Conservation (phyloP, 1,140 invertebrate species). For the Listronotus bonariensis region DNA sequence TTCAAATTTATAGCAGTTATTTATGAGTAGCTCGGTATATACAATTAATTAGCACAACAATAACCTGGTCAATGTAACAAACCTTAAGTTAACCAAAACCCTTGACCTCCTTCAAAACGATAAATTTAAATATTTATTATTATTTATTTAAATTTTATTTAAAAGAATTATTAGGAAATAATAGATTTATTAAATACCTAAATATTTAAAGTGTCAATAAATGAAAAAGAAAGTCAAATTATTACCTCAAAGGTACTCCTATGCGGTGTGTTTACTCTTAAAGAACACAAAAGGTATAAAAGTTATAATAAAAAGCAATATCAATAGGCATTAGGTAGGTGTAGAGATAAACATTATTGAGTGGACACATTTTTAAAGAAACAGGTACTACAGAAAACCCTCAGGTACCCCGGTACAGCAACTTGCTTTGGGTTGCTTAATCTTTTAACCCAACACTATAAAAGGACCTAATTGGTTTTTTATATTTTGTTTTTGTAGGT, state of each 20-base stretch:
- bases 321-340: constrained; percentile 32
- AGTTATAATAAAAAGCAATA: too few relatives aligned
- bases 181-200: too few relatives aligned
- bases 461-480: background rate
- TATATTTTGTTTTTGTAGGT: background rate
- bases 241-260: constrained; percentile 13
- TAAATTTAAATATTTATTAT: too few relatives aligned
- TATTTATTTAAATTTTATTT: too few relatives aligned
- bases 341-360: constrained; percentile 36
- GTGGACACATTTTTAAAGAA: constrained; percentile 26
- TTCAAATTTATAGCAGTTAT: too few relatives aligned
- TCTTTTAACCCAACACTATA: too few relatives aligned
- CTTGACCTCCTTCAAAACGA: too few relatives aligned
- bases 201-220: background rate
- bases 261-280: constrained; percentile 29
- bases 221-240: constrained; percentile 13
- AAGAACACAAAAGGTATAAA: constrained; percentile 21
- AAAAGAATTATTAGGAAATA: too few relatives aligned
- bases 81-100: too few relatives aligned
- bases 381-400: constrained; percentile 29
- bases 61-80: too few relatives aligned
- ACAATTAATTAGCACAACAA: too few relatives aligned
- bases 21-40: too few relatives aligned
- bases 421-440: constrained; percentile 24
- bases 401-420: constrained; percentile 25